Conservation (phyloP, 30 jellyfish, hydroid and myxozoan genomes). For the Chironex yamaguchii region DNA sequence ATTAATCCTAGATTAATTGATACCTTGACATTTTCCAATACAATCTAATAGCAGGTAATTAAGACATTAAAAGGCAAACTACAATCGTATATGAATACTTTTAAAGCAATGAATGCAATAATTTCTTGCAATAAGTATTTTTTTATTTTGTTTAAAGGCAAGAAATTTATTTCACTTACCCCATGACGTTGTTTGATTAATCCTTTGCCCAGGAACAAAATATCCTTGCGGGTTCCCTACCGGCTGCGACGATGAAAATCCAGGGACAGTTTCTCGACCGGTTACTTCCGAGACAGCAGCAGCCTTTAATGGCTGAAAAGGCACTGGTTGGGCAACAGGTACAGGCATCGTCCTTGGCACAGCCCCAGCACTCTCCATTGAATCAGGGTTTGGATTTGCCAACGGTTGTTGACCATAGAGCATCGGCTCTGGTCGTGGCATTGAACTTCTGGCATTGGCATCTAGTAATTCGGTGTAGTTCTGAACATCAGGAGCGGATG, state of each 20-base stretch:
- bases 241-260: not conserved
- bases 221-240: not conserved
- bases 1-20: too few relatives aligned
- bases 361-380: not conserved
- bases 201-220: not conserved
- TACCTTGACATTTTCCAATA: too few relatives aligned
- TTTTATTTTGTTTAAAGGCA: too few relatives aligned
- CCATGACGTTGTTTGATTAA: not conserved
- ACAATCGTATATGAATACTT: too few relatives aligned
- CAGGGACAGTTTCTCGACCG: not conserved
- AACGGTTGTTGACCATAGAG: not conserved
- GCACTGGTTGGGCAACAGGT: not conserved
- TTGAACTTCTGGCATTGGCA: not conserved
- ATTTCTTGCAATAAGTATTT: too few relatives aligned
- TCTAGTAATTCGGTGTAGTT: not conserved
- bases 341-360: not conserved
- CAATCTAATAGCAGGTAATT: too few relatives aligned
- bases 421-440: not conserved
- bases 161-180: too few relatives aligned
- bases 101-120: too few relatives aligned
- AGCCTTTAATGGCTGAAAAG: not conserved
- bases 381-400: not conserved
- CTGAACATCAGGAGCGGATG: not conserved
- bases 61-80: too few relatives aligned
- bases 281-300: not conserved